Evolutionary conservation across 2,113 vertebrate genomes (phyloP), one percentile per base, ranked within the genome.

Genomic region (Indicator maculatus): DNA sequence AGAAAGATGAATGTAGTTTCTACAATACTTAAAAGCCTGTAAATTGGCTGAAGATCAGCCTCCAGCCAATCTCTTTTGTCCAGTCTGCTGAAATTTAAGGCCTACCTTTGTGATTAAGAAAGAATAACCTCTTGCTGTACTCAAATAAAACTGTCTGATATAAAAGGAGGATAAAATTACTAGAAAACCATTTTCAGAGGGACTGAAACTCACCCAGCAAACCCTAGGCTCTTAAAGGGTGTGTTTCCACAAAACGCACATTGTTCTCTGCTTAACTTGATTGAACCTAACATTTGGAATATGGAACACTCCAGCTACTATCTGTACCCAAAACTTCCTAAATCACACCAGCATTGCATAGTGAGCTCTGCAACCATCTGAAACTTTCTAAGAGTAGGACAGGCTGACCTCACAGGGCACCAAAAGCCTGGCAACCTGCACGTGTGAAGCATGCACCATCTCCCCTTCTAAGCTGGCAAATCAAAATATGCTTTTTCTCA

Each of bases 181-280:
- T 69, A n/a, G 12, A 91, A 56, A 86, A 28, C 16, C 18, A 2
- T 33, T 72, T 87, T 72, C 59, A 73, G 19, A 59, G 16, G 20
- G 27, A 27, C 27, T 12, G 33, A 23, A 75, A 55, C 4, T 23
- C 27, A 47, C n/a, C 16, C 8, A 76, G 44, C 3, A 45, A 30
- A 28, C 52, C 3, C 15, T 11, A 17, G 19, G 16, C 13, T 78
- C 30, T 81, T 36, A 56, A 45, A 56, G 30, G 72, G 64, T 27
- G n/a, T 36, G 4, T 8, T 63, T 70, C 44, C 5, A 27, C 7
- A 3, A 77, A 81, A 65, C 2, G 1, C 3, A 9, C 1, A 0
- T 12, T 58, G 15, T 26, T 45, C 10, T 78, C n/a, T 71, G 18
- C 13, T 75, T 30, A 18, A 38, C 69, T 33, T 77, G 30, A 21